Evolutionary conservation across 2,113 vertebrate species (phyloP), one percentile per base, ranked within the genome.

Genomic region (Naja naja): DNA sequence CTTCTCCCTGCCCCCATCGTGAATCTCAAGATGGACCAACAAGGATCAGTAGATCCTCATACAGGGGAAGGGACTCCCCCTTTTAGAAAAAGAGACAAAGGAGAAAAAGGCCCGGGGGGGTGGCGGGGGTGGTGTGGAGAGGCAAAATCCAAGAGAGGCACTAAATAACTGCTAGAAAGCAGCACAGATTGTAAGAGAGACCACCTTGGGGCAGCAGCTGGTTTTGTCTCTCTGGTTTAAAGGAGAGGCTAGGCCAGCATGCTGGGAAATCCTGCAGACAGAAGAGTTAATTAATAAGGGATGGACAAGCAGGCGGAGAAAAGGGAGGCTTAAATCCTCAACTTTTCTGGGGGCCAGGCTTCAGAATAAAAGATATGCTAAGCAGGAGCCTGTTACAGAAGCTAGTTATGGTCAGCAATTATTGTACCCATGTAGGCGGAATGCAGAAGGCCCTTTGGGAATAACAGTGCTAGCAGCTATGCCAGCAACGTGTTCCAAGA

Each of bases 11-110:
- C 47, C 60, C 86, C 91, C 58, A 54, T 39, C 88, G 27, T n/a
- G 93, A 96, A 95, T 94, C 94, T 95, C 86, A 0, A 58, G 91
- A 95, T 93, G 95, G 58, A 92, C 96, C 96, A 96, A 95, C 93
- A 96, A 95, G 91, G 94, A 92, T 95, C 93, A 87, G 34, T 3
- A 95, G 94, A 92, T 95, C 94, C 93, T 27, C 0, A 96, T 95
- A 95, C 88, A 45, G 0, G 87, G 90, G n/a, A 55, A 93, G 85
- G 93, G 90, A 91, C 96, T 93, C 93, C 94, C 95, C 64, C 89
- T 94, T 90, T 49, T 56, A 85, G 1, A 94, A 95, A 93, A 93
- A 25, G 94, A 95, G 94, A 97, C 96, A 97, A 97, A 96, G 93
- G 90, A 89, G 34, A 55, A 87, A 43, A 95, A 96, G 95, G 93